Conservation (phyloP, 2,797 vertebrate genomes). For the Karalla daura region DNA sequence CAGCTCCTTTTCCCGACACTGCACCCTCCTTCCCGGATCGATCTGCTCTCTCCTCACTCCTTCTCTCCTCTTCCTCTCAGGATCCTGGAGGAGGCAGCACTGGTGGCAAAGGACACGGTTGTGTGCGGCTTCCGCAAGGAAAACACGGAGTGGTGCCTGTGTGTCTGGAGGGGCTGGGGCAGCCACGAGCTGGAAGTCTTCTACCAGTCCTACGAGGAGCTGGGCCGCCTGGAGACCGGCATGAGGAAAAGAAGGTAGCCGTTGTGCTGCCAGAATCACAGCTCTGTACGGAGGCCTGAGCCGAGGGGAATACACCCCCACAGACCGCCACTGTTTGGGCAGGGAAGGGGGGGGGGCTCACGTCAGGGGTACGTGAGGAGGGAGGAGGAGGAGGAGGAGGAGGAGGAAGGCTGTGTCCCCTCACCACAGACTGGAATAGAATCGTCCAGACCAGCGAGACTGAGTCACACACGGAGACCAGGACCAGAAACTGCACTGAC, state of each 20-base stretch:
- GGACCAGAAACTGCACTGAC: too few relatives aligned
- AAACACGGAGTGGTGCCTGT: conserved; percentile 89
- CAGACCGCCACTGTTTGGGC: conserved; percentile 50
- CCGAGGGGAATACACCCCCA: conserved; percentile 20
- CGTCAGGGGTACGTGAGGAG: conserved; percentile 42
- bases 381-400: conserved; percentile 7
- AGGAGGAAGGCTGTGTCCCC: conserved; percentile 1
- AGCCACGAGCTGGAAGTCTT: conserved; percentile 90
- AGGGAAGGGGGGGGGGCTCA: conserved; percentile 39
- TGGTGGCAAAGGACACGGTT: conserved; percentile 90
- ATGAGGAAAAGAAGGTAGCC: conserved; percentile 91
- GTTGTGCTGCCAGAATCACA: conserved; percentile 59
- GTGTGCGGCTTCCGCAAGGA: conserved; percentile 91
- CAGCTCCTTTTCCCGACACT: conserved; percentile 11
- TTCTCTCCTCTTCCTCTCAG: conserved; percentile 71
- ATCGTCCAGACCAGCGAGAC: too few relatives aligned
- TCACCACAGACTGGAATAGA: conserved; percentile 14
- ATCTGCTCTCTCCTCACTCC: conserved; percentile 18
- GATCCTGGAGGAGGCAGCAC: conserved; percentile 86
- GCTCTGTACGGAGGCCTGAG: conserved; percentile 34
- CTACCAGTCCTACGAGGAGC: conserved; percentile 93
- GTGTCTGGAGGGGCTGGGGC: conserved; percentile 96
- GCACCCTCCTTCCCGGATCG: conserved; percentile 1
- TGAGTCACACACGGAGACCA: too few relatives aligned
- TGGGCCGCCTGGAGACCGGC: conserved; percentile 88